Evolutionary conservation across 1,140 invertebrate species (phyloP), one percentile per base, ranked within the genome.

Genomic region (Nymphalis io): DNA sequence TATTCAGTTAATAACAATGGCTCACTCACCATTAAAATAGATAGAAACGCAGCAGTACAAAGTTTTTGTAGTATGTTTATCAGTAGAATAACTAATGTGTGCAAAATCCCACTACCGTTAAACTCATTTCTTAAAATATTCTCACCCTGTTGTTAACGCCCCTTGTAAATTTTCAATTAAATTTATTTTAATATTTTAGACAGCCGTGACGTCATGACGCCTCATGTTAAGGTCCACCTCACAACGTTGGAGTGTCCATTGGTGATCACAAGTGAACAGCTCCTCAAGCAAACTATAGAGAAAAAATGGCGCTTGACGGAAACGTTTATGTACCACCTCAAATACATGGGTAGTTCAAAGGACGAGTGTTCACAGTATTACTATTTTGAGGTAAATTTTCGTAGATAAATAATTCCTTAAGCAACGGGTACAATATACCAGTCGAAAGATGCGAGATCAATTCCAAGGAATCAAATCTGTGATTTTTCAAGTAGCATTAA

Each of bases 301-400:
- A 82, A 81, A 48, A 75, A 77, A 39, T 90, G 86, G 86, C 53
- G 51, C 1, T 69, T 88, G 3, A 83, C 81, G 0, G 68, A 80
- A 0, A 75, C 63, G 0, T 81, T 88, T 18, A 73, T 74, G 73
- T 87, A 87, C 51, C 20, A 62, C 1, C 46, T 90, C 10, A 81
- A 78, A 11, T 90, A 88, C 53, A 72, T 75, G 60, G 82, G 80
- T 8, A 69, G 66, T 0, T 81, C 82, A 0, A 70, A 80, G n/a
- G 83, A 90, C 67, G 88, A 90, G 46, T 76, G 76, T 51, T 79
- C 81, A 0, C 78, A 84, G 53, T 84, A 83, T 72, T 87, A 84
- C 72, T 90, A 85, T 68, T 87, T 84, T 70, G 88, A 90, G 81
- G 88, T 87, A 70, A 59, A 16, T 0, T 16, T 18, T 4, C n/a